Conservation (phyloP, 2,888 invertebrate genomes). For the Gibbula magus region DNA sequence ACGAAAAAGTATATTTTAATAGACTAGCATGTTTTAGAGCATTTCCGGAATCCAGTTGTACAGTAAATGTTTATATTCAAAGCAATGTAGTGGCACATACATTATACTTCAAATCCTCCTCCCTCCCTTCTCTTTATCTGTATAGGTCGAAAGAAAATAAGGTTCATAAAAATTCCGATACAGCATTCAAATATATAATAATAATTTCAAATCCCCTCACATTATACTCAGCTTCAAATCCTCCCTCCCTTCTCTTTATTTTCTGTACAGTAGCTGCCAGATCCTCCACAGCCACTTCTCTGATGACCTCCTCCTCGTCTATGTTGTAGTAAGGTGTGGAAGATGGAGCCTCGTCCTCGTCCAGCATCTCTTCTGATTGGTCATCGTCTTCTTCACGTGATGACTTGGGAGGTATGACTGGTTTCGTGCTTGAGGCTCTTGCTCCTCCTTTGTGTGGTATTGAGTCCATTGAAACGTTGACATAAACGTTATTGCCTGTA, state of each 20-base stretch:
- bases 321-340: not conserved
- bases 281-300: not conserved
- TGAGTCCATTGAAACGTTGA: not conserved
- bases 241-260: not conserved
- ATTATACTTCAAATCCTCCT: no score
- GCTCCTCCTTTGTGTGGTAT: not conserved
- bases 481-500: not conserved
- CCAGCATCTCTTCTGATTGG: not conserved
- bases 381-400: not conserved
- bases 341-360: not conserved
- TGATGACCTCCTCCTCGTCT: not conserved
- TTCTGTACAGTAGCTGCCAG: not conserved
- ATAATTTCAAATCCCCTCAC: not conserved
- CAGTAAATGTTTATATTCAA: no score
- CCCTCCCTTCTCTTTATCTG: no score
- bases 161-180: no score
- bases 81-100: no score
- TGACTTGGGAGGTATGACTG: not conserved
- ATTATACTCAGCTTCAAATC: not conserved
- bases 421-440: not conserved
- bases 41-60: no score
- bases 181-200: no score
- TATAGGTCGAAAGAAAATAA: no score
- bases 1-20: not conserved
- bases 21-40: no score